Conservation (phyloP, 2,797 vertebrate species). For the Kryptolebias ocellatus region DNA sequence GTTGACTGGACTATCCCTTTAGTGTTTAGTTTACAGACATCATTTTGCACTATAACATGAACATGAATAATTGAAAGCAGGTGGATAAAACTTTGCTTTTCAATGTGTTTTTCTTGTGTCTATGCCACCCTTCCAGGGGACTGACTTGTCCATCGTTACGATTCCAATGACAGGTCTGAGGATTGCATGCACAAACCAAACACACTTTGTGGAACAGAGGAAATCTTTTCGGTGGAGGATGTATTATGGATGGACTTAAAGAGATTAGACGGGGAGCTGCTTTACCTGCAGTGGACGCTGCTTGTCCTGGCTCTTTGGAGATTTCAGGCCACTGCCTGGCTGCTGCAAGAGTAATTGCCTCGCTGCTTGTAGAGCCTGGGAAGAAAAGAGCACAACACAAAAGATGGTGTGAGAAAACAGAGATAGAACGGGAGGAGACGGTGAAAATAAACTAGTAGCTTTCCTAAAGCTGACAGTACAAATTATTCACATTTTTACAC, state of each 20-base stretch:
- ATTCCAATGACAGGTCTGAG: conserved; percentile 74
- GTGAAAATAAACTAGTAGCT: conserved; percentile 59
- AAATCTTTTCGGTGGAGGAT: conserved; percentile 76
- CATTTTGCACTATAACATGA: not conserved
- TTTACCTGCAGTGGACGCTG: conserved; percentile 98
- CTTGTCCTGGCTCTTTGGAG: conserved; percentile 99
- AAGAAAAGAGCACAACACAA: conserved; percentile 70
- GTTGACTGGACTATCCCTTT: too few species aligned
- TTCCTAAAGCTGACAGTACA: conserved; percentile 36
- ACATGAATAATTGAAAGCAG: not conserved
- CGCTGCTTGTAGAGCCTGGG: conserved; percentile 96
- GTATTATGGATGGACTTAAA: conserved; percentile 83
- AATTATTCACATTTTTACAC: conserved; percentile 46
- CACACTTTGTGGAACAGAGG: conserved; percentile 81
- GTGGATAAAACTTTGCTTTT: conserved; percentile 18
- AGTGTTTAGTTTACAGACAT: too few species aligned
- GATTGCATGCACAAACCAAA: conserved; percentile 82
- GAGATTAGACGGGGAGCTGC: conserved; percentile 82
- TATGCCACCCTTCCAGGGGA: conserved; percentile 59
- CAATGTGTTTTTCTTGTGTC: conserved; percentile 44
- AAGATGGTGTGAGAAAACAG: conserved; percentile 55
- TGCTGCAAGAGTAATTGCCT: conserved; percentile 99
- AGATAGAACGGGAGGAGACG: conserved; percentile 23
- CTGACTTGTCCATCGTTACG: conserved; percentile 66
- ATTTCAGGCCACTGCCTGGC: conserved; percentile 98